A percentile compares a stretch with the other conserved stretches of the same genome.
Conservation (phyloP, 2,888 invertebrate species). For the Apotomis capreana region DNA sequence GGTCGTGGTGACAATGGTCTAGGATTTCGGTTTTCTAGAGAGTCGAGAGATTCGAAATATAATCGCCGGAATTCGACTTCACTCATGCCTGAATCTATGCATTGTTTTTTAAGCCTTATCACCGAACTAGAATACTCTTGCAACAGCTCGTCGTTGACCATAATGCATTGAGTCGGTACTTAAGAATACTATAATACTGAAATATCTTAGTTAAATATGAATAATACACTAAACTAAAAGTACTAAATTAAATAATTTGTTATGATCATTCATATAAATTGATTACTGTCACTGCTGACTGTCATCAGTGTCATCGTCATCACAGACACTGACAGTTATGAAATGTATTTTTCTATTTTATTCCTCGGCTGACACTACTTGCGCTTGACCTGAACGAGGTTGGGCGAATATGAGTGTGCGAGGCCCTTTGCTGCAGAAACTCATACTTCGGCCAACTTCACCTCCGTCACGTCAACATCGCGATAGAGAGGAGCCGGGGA, state of each 20-base stretch:
- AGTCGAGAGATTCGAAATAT: slow-evolving; percentile 74
- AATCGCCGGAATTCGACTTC: slow-evolving; percentile 85
- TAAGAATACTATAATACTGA: not conserved
- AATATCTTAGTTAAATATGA: not conserved
- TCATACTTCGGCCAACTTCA: too few species aligned
- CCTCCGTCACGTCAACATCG: too few species aligned
- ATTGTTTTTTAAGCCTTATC: slow-evolving; percentile 82
- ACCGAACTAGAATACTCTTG: slow-evolving; percentile 81
- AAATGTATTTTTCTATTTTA: not conserved
- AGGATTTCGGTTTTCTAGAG: slow-evolving; percentile 57
- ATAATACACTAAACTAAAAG: not conserved
- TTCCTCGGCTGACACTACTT: not conserved
- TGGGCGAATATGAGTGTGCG: too few species aligned
- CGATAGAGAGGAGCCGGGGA: too few species aligned
- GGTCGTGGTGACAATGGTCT: not conserved
- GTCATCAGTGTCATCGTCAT: too few species aligned
- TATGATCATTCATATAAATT: not conserved
- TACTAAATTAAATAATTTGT: not conserved
- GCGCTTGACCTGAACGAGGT: too few species aligned
- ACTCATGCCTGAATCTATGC: slow-evolving; percentile 82
- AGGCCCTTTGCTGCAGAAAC: too few species aligned
- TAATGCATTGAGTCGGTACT: slow-evolving; percentile 38
- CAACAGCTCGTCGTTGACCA: slow-evolving; percentile 56
- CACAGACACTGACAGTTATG: not conserved
- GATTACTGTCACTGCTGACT: not conserved